Evolutionary conservation across 2,888 invertebrate species (phyloP), one percentile per base, ranked within the genome.

Genomic region (Drosophila neonasuta): DNA sequence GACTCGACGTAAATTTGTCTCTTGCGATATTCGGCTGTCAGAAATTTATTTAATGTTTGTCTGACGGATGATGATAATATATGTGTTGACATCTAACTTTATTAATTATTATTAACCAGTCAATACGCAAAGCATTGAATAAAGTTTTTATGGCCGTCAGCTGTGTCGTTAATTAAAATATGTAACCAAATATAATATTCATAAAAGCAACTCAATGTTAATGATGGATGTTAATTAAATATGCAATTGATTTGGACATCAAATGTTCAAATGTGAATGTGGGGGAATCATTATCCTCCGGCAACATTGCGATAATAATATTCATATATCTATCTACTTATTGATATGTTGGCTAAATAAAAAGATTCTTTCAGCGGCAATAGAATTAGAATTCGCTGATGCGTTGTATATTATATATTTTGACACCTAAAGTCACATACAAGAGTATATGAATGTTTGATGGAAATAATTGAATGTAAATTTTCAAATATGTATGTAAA

Each of bases 31-130:
- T 50, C 13, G 30, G 13, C 34, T 20, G 42, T 63, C 24, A 39
- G 13, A 45, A 62, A 36, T 56, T 24, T 45, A 57, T 45, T 55
- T 55, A 5, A 36, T 55, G 11, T 55, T 55, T 55, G 45, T 11
- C 55, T 17, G 24, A 13, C 24, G 20, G 20, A 45, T 36, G 45
- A 15, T 24, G 4, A 24, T 36, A 36, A 11, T 24, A 11, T 45
- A 46, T 46, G 45, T 46, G 56, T 46, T 56, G 46, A 56, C 45
- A 56, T 46, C 56, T 45, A 46, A 36, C 45, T 56, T 56, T 56
- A 56, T 56, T 56, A 56, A 56, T 56, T 56, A 56, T 56, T 56
- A 56, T 45, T 45, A 55, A 36, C 45, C 42, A 45, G 44, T 17
- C 44, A 55, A 55, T 55, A 44, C 9, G 42, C 20, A 32, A n/a